Conservation (phyloP, 2,888 invertebrate genomes). For the Nomada goodeniana region DNA sequence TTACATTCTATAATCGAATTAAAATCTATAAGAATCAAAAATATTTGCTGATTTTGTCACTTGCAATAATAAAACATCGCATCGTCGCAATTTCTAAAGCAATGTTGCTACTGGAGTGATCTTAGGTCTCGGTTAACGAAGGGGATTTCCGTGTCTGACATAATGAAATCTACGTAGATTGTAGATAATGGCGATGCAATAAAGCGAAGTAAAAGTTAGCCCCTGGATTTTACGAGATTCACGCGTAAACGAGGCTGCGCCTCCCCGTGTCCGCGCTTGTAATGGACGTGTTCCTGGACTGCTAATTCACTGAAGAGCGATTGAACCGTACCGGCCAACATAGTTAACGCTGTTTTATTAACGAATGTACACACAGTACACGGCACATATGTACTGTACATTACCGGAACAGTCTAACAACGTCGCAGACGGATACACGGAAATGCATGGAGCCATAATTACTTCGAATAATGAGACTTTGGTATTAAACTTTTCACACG, state of each 20-base stretch:
- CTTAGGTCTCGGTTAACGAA: no score
- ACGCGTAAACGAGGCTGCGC: not conserved
- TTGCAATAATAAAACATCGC: no score
- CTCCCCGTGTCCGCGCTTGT: conserved; percentile 34
- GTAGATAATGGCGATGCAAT: not conserved
- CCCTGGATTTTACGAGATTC: not conserved
- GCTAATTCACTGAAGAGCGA: conserved; percentile 63
- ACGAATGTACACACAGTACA: conserved; percentile 51
- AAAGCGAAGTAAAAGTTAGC: conserved; percentile 16
- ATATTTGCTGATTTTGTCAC: no score
- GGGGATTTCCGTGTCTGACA: no score
- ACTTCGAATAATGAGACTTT: conserved; percentile 42
- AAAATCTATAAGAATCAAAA: no score
- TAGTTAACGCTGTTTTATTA: conserved; percentile 68
- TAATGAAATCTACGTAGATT: not conserved
- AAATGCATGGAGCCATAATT: conserved; percentile 58
- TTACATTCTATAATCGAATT: no score
- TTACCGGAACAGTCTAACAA: conserved; percentile 46
- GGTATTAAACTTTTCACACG: conserved; percentile 30
- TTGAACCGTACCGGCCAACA: conserved; percentile 75
- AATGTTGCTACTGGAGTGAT: no score
- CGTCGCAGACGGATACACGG: conserved; percentile 26
- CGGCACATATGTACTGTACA: conserved; percentile 42
- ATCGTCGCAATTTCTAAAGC: no score
- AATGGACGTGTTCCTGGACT: conserved; percentile 49